Percentiles rank a stretch among this genome's conserved stretches.
phyloP scores from a whole-genome alignment of 35 echinoderm and acorn worm genomes.

The Hemicentrotus pulcherrimus region DNA sequence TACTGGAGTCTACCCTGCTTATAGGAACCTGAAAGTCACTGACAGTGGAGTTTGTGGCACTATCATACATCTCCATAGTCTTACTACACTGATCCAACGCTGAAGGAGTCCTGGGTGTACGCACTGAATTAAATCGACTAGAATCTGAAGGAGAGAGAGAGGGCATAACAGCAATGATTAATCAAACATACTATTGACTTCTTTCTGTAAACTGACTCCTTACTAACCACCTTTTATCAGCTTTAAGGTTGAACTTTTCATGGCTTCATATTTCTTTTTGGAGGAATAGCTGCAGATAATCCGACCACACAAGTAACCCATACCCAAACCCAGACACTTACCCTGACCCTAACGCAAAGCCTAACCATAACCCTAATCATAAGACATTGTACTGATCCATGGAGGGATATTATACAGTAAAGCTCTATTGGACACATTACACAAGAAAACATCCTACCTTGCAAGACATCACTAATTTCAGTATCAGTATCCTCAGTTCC shows the following conservation, averaged over 20 bases:
- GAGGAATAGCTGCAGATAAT: too few species aligned
- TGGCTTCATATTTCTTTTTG: too few species aligned
- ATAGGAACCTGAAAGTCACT: conserved; percentile 38
- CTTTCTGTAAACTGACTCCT: too few species aligned
- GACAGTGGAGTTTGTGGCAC: conserved; percentile 52
- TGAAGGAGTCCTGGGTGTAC: neutral
- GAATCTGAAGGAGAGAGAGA: neutral
- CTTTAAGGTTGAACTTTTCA: too few species aligned
- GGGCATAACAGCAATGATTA: neutral
- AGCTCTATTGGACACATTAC: neutral
- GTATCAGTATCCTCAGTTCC: conserved; percentile 41
- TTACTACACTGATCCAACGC: conserved; percentile 44
- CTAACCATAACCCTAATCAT: too few species aligned
- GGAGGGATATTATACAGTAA: too few species aligned
- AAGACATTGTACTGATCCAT: too few species aligned
- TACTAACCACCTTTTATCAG: too few species aligned
- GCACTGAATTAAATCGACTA: neutral
- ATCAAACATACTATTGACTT: too few species aligned
- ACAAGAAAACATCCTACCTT: neutral
- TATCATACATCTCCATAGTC: conserved; percentile 80
- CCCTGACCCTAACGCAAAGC: too few species aligned
- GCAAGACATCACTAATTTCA: conserved; percentile 16
- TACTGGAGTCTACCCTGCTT: conserved; percentile 10
- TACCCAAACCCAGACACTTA: too few species aligned
- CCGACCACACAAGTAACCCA: too few species aligned